A percentile compares a stretch with the other conserved stretches of the same genome.
phyloP scores from a whole-genome alignment of 2,797 vertebrate species.

The Gymnoscopelus braueri region DNA sequence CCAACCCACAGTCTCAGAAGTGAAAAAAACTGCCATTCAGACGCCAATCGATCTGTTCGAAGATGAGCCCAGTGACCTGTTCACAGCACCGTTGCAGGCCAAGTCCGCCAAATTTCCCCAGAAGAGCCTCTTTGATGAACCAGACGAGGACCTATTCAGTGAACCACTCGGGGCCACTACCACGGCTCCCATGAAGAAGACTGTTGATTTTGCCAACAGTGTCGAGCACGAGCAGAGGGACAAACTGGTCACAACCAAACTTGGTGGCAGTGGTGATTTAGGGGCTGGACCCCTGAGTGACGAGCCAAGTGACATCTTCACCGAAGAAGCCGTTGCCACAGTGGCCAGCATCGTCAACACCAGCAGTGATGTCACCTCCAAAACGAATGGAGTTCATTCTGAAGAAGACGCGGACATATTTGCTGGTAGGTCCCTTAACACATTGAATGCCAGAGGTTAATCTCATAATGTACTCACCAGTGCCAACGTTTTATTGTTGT shows the following conservation, averaged over 20 bases:
- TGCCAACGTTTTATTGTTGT: too few relatives aligned
- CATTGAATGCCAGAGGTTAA: too few relatives aligned
- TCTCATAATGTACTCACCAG: too few relatives aligned
- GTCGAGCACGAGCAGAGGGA: conserved; percentile 42
- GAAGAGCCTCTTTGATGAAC: conserved; percentile 70
- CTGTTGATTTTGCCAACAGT: conserved; percentile 14
- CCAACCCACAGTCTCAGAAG: background rate
- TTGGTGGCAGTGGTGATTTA: background rate
- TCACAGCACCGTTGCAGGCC: conserved; percentile 43
- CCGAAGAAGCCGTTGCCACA: conserved; percentile 59
- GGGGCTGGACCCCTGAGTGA: conserved; percentile 48
- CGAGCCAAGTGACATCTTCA: conserved; percentile 71
- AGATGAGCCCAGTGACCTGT: conserved; percentile 70
- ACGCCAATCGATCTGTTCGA: conserved; percentile 63
- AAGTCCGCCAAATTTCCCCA: conserved; percentile 60
- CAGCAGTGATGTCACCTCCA: conserved; percentile 76
- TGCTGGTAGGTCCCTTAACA: conserved; percentile 79
- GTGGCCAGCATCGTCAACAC: conserved; percentile 59
- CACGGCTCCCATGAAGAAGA: conserved; percentile 50
- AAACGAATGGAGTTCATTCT: conserved; percentile 84
- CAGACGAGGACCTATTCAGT: conserved; percentile 66
- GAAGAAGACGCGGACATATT: conserved; percentile 91
- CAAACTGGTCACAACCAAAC: conserved; percentile 37
- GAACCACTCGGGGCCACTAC: conserved; percentile 63
- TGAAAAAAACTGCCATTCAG: conserved; percentile 34